Base-by-base conservation (phyloP, 2,797 vertebrate species). In the Rachycentron canadum region DNA sequence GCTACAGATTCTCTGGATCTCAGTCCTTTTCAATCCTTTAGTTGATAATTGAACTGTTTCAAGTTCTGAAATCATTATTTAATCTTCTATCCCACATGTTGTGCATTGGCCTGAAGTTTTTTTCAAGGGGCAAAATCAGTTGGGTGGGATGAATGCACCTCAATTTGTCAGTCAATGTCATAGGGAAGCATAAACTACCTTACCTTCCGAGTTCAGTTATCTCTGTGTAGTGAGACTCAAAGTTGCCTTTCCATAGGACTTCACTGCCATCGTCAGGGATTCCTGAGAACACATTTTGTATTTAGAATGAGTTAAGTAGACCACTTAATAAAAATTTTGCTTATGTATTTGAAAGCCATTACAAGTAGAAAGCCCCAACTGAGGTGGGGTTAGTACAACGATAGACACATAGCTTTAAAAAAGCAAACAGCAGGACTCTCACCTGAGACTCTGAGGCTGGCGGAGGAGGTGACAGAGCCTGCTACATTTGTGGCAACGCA, bases 141-240 rank as follows among this genome's bases (percentile, higher is more conserved):
- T 26, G 2, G 26, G 7, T 12, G 1, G 34, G 17, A 64, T 53
- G 10, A 1, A 8, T 26, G 2, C 1, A 57, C 11, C 59, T n/a
- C 0, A 5, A 52, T 60, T 9, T 36, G 6, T 63, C 7, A 4
- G n/a, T 69, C 0, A 47, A 1, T 5, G 2, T 43, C 14, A 30
- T 0, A 32, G 43, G 8, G 55, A 25, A 75, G 14, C 21, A 47
- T n/a, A n/a, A n/a, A n/a, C n/a, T n/a, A n/a, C 47, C 71, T 73
- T 88, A 99, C 98, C 98, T 97, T 95, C 98, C 98, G 67, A 99
- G 95, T 89, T 99, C 98, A 74, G 97, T 96, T 90, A 98, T 96
- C 90, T 99, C 98, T n/a, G 94, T 97, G 93, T 97, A 99, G 92
- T 95, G 94, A 91, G 95, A 96, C 86, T 99, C 98, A 90, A 98